Percentiles rank a stretch among this genome's conserved stretches.
These are phyloP conservation scores for Aphidius ervi DNA, from an alignment of 1,140 invertebrate species.

Conservation along the genomic window DNA sequence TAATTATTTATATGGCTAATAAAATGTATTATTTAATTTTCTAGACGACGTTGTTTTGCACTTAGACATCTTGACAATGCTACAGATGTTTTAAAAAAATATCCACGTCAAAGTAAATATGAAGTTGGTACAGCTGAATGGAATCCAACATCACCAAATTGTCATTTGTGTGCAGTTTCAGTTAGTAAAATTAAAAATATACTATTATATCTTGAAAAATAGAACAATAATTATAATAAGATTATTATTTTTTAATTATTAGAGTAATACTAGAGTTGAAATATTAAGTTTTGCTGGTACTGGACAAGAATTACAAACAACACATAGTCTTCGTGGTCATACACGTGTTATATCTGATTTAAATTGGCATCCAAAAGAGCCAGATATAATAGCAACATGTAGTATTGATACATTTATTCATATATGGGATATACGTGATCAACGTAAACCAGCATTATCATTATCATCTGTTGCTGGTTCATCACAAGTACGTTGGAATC, in stretches of 20 bases:
- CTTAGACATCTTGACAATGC: constrained; percentile 74
- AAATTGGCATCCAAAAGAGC: constrained; percentile 87
- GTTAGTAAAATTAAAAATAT: constrained; percentile 57
- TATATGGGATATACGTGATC: constrained; percentile 88
- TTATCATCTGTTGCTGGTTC: constrained; percentile 86
- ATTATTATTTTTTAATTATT: constrained; percentile 27
- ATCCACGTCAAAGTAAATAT: constrained; percentile 86
- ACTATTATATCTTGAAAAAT: background rate
- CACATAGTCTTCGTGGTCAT: constrained; percentile 75
- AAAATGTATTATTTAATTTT: constrained; percentile 13
- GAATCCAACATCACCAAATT: constrained; percentile 75
- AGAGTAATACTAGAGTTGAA: constrained; percentile 83
- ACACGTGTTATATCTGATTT: constrained; percentile 87
- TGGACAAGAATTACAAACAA: constrained; percentile 60
- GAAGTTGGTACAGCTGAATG: constrained; percentile 89
- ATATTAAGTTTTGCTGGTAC: constrained; percentile 69
- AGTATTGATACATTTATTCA: constrained; percentile 92
- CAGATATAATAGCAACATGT: constrained; percentile 86
- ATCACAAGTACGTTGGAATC: constrained; percentile 92
- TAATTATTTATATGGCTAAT: constrained; percentile 3
- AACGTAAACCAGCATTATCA: constrained; percentile 73
- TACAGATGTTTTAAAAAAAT: constrained; percentile 69
- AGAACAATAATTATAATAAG: background rate
- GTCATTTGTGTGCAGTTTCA: constrained; percentile 83
- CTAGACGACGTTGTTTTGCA: constrained; percentile 73